Percentiles rank a stretch among this genome's conserved stretches.
Conservation (phyloP, 2,888 invertebrate genomes). For the Chrysolina haemoptera region DNA sequence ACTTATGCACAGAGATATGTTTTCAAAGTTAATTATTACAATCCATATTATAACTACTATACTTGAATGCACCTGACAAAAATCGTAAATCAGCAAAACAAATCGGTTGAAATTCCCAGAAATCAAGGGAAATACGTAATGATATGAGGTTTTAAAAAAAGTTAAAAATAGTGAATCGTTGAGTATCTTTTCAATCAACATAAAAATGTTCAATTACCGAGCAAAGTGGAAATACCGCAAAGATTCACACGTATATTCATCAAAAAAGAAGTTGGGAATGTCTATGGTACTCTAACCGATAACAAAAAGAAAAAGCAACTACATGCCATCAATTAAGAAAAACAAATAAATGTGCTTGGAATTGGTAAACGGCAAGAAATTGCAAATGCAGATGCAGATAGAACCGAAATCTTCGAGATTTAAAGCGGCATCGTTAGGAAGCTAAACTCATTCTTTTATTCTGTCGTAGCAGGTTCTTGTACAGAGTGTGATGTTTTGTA, state of each 20-base stretch:
- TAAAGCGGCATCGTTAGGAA: constrained; percentile 40
- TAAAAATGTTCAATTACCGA: constrained; percentile 37
- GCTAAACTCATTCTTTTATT: neutral
- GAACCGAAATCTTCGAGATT: constrained; percentile 40
- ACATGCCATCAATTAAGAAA: constrained; percentile 52
- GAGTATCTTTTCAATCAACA: constrained; percentile 39
- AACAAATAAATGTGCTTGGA: constrained; percentile 50
- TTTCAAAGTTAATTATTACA: no score
- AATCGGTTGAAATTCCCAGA: no score
- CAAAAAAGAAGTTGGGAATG: constrained; percentile 31
- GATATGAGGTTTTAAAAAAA: no score
- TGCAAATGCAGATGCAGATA: constrained; percentile 49
- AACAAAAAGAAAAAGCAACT: constrained; percentile 37
- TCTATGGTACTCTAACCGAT: constrained; percentile 29
- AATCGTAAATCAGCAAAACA: no score
- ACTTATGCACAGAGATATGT: no score
- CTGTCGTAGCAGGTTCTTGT: neutral
- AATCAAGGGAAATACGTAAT: no score
- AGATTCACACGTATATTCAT: constrained; percentile 41
- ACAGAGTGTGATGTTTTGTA: neutral
- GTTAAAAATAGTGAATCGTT: constrained; percentile 12
- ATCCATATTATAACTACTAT: no score
- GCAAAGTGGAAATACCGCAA: constrained; percentile 31
- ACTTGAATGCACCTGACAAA: no score
- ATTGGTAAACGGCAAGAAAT: constrained; percentile 48